Evolutionary conservation across 2,888 invertebrate genomes (phyloP), one percentile per base, ranked within the genome.

Genomic region (Agrotis exclamationis): DNA sequence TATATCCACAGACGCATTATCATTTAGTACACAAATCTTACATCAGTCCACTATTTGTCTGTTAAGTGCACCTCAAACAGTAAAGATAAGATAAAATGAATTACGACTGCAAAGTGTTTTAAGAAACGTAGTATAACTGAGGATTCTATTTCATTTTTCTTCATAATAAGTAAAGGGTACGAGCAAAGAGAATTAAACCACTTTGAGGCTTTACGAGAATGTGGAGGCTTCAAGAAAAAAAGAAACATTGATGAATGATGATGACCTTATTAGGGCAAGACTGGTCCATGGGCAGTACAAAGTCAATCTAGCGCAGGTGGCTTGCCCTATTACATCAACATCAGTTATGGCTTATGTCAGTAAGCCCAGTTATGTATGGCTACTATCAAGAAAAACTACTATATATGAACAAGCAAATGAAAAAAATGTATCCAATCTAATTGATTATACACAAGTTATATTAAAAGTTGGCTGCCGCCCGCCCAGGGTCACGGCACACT

Each of bases 41-140:
- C 45, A 50, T 60, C 54, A 63, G 48, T 20, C 45, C 39, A 50
- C 28, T 60, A 66, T 80, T 80, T 67, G 72, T 20, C 62, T 48
- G 50, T 14, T 72, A 72, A 72, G 67, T 68, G 64, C 54, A 67
- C 6, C 14, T 22, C 58, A 44, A 73, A 79, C 63, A 70, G 13
- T 50, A 33, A 53, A 54, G 82, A 82, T 79, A 53, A 79, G 79
- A 73, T 73, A 82, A 58, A 45, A 45, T 53, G 1, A 65, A 22
- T 53, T 58, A 59, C 16, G 16, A 65, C 45, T 9, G 13, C 20
- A 33, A 44, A 65, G 62, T 39, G 47, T 45, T 57, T 72, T 62
- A 67, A 44, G 44, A 54, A 33, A 56, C 18, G n/a, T 50, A 11
- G 9, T n/a, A 59, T 20, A n/a, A 47, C 3, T 3, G 9, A 56